Evolutionary conservation across 1,140 invertebrate species (phyloP).

Genomic region (Oppia nitens): DNA sequence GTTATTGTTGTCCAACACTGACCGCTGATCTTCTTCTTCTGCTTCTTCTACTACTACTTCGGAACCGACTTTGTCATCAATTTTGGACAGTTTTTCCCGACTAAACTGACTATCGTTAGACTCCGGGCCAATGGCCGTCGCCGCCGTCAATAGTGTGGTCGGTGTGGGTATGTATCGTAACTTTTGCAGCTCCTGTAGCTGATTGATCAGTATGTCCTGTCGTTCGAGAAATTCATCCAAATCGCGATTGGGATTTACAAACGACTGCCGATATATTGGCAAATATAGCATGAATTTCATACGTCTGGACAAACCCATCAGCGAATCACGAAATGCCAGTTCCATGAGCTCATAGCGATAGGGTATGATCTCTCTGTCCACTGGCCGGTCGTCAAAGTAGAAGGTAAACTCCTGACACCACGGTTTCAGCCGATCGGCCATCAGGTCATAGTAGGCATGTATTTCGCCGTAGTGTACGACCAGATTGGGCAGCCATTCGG

Average conservation of each 20-base stretch:
- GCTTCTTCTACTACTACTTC: too few relatives aligned
- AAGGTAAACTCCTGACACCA: background rate
- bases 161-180: too few relatives aligned
- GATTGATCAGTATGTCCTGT: background rate
- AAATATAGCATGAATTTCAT: background rate
- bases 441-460: background rate
- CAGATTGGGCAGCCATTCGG: background rate
- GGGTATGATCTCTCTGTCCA: background rate
- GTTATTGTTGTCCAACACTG: too few relatives aligned
- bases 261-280: background rate
- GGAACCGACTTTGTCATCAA: too few relatives aligned
- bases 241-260: background rate
- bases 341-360: background rate
- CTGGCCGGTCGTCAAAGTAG: background rate
- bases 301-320: background rate
- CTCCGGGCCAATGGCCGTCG: too few relatives aligned
- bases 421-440: background rate
- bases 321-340: background rate
- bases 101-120: too few relatives aligned
- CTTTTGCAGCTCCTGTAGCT: too few relatives aligned
- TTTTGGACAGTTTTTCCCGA: too few relatives aligned
- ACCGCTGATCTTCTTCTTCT: too few relatives aligned
- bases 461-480: background rate
- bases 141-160: too few relatives aligned
- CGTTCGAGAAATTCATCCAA: background rate